A percentile compares a stretch with the other conserved stretches of the same genome.
Conservation (phyloP, 2,888 invertebrate species). For the Drosophila flavopinicola region DNA sequence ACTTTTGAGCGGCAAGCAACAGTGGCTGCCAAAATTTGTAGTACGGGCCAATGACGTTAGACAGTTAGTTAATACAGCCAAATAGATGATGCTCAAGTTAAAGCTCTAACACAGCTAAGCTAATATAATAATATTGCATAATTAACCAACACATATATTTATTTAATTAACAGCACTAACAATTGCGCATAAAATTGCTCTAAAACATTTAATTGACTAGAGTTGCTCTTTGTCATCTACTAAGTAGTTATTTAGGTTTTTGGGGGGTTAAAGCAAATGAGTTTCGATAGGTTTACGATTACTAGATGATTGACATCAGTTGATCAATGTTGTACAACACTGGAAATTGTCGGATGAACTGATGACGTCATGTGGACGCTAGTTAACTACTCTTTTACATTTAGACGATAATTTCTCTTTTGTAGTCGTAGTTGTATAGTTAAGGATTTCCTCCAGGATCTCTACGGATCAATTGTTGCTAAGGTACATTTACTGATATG, state of each 20-base stretch:
- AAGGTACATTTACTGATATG: conserved; percentile 83
- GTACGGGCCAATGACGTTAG: conserved; percentile 8
- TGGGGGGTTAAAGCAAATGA: conserved; percentile 47
- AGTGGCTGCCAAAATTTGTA: conserved; percentile 13
- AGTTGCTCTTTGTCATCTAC: conserved; percentile 62
- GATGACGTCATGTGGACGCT: conserved; percentile 51
- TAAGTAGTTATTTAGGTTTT: conserved; percentile 31
- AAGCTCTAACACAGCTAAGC: conserved; percentile 52
- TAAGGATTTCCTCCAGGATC: conserved; percentile 18
- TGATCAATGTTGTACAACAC: conserved; percentile 24
- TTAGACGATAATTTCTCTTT: conserved; percentile 20
- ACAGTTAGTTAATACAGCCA: conserved; percentile 14
- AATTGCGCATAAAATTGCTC: conserved; percentile 74
- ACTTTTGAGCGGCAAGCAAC: conserved; percentile 54
- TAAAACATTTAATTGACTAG: conserved; percentile 79
- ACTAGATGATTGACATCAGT: conserved; percentile 59
- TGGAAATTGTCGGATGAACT: conserved; percentile 23
- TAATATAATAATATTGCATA: conserved; percentile 29
- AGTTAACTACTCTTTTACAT: conserved; percentile 51
- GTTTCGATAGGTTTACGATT: conserved; percentile 17
- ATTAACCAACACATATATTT: conserved; percentile 23
- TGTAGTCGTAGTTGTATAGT: conserved; percentile 24
- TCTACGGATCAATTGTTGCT: conserved; percentile 57
- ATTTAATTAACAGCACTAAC: conserved; percentile 71
- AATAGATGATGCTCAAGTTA: conserved; percentile 13